Evolutionary conservation across 2,888 invertebrate species (phyloP).

Genomic region (Polyommatus icarus): DNA sequence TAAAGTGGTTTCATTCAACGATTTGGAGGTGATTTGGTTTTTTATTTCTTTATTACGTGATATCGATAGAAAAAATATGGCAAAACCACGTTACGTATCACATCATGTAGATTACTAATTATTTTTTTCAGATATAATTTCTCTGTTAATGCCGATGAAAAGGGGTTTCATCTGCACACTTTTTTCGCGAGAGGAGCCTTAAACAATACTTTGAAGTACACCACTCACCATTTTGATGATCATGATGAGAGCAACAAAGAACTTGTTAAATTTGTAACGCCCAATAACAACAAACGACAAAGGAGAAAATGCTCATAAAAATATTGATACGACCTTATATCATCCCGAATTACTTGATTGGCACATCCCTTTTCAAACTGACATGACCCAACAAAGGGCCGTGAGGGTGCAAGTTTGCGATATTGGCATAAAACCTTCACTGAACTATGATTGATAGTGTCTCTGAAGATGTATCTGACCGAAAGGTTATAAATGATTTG

Average conservation of each 20-base stretch:
- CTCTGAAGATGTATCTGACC: constrained; percentile 41
- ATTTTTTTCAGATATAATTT: too few species aligned
- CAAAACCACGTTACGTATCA: too few species aligned
- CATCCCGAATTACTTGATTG: constrained; percentile 44
- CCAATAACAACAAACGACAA: constrained; percentile 16
- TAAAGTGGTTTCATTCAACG: too few species aligned
- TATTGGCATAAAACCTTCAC: constrained; percentile 70
- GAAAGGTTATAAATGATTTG: constrained; percentile 60
- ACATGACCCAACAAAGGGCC: constrained; percentile 57
- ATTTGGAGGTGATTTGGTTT: too few species aligned
- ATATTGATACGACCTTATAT: constrained; percentile 23
- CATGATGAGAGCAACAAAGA: background rate
- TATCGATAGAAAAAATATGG: too few species aligned
- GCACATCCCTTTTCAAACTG: constrained; percentile 49
- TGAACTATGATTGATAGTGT: constrained; percentile 78
- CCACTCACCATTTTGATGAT: background rate
- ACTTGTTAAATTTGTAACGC: background rate
- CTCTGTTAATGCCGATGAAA: too few species aligned
- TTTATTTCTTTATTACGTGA: too few species aligned
- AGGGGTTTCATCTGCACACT: too few species aligned
- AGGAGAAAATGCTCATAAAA: constrained; percentile 13
- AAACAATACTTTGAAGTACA: too few species aligned
- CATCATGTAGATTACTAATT: too few species aligned
- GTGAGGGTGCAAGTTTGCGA: constrained; percentile 68
- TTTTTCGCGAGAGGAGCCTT: too few species aligned